Base-by-base conservation (phyloP, 1,140 invertebrate genomes). In the Camponotus pennsylvanicus region DNA sequence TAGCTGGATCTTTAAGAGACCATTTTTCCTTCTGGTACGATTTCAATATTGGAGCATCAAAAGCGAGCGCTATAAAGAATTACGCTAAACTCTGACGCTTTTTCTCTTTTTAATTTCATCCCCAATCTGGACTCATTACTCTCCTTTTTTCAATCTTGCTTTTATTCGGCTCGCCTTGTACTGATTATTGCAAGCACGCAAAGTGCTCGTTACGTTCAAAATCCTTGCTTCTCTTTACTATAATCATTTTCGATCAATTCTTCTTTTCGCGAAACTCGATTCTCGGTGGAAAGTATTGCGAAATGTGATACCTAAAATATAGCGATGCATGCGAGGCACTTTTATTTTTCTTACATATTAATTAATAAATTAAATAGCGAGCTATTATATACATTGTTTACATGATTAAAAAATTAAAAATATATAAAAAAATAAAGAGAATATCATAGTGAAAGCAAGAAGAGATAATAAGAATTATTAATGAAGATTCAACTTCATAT, bases 151-250 rank as follows among this genome's bases (percentile, higher is more conserved):
- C 52, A 61, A 34, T 42, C 59, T 57, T 32, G 18, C 18, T 80
- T 55, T 69, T 67, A 49, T 40, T 45, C 13, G 67, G n/a, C 42
- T 57, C 49, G 45, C n/a, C 34, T 64, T 34, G 57, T 27, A 34
- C 52, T 85, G 82, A 85, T 80, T 77, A 84, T 87, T 57, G 61
- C 34, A 32, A 71, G 57, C 86, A 88, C 87, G 86, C 87, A 49
- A 88, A 57, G 40, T 18, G 55, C 15, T 71, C 86, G 66, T 88
- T 86, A 88, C 64, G 37, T 32, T 11, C 21, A 34, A 69, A 27
- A 86, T 49, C 15, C 52, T 75, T 59, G 42, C 55, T 73, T 59
- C 85, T 69, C 45, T 55, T 69, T 52, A 13, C 85, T 34, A 13
- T 11, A n/a, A n/a, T 42, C 45, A 64, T 66, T 85, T 78, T 55